Conservation (phyloP, 2,113 vertebrate species). For the Heterotis niloticus region DNA sequence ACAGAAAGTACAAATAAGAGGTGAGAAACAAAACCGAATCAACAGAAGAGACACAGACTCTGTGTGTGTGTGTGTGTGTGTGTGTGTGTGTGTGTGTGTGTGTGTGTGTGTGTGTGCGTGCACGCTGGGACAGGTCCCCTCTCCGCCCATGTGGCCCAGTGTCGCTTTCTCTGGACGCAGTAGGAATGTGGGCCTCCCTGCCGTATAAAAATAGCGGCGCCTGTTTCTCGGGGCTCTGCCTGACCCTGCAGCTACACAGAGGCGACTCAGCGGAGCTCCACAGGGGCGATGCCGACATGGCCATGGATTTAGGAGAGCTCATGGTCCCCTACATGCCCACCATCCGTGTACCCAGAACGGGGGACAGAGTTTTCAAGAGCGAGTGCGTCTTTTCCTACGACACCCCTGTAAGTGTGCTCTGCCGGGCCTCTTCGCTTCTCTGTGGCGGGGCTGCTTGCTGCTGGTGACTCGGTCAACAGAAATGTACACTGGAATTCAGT, state of each 20-base stretch:
- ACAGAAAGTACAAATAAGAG: too few relatives aligned
- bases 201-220: constrained; percentile 80
- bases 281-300: constrained; percentile 82
- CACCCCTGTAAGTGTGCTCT: constrained; percentile 78
- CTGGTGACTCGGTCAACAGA: too few relatives aligned
- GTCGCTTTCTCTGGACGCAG: constrained; percentile 57
- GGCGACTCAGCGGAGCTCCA: constrained; percentile 61
- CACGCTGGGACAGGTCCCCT: too few relatives aligned
- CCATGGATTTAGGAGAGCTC: constrained; percentile 89
- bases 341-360: constrained; percentile 85
- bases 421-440: not conserved
- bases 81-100: too few relatives aligned
- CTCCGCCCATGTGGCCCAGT: constrained; percentile 38
- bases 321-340: constrained; percentile 95
- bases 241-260: constrained; percentile 45
- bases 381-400: constrained; percentile 96
- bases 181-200: constrained; percentile 64
- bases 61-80: too few relatives aligned
- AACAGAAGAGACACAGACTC: too few relatives aligned
- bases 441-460: too few relatives aligned
- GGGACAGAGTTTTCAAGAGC: constrained; percentile 93
- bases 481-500: too few relatives aligned
- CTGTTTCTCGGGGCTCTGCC: constrained; percentile 53
- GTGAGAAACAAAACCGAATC: too few relatives aligned
- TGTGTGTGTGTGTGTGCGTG: too few relatives aligned